A percentile compares a stretch with the other conserved stretches of the same genome.
Evolutionary conservation across 2,797 vertebrate genomes (phyloP).

Genomic region (Xyrichtys novacula): DNA sequence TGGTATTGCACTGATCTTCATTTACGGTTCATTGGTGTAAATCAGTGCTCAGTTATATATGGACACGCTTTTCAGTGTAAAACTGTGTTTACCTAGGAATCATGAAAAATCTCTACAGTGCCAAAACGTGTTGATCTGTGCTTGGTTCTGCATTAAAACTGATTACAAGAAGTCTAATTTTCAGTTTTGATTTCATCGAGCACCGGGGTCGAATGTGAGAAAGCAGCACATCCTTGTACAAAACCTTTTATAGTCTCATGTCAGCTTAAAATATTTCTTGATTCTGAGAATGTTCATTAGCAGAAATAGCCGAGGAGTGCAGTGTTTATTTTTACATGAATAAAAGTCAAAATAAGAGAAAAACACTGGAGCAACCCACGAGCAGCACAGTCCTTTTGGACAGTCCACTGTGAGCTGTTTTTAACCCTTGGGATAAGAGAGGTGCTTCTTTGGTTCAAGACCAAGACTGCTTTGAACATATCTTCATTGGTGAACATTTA

Average conservation of each 20-base stretch:
- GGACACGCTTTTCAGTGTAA: neutral
- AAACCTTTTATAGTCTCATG: too few species aligned
- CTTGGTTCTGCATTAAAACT: slow-evolving; percentile 16
- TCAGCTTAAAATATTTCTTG: too few species aligned
- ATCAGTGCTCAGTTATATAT: neutral
- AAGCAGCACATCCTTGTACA: neutral
- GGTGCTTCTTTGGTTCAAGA: too few species aligned
- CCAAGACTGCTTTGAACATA: too few species aligned
- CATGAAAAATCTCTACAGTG: neutral
- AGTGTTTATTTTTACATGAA: neutral
- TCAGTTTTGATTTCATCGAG: neutral
- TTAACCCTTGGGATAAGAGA: neutral
- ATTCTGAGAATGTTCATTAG: neutral
- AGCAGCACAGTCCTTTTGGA: too few species aligned
- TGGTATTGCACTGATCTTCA: neutral
- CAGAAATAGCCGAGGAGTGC: neutral
- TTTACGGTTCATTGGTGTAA: neutral
- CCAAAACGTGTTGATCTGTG: neutral
- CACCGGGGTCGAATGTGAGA: too few species aligned
- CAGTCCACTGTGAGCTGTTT: neutral
- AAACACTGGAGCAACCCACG: neutral
- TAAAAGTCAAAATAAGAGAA: neutral
- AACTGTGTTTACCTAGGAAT: neutral
- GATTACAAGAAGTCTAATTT: neutral
- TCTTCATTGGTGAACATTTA: too few species aligned